Conservation (phyloP, 2,888 invertebrate genomes). For the Pyrochroa serraticornis region DNA sequence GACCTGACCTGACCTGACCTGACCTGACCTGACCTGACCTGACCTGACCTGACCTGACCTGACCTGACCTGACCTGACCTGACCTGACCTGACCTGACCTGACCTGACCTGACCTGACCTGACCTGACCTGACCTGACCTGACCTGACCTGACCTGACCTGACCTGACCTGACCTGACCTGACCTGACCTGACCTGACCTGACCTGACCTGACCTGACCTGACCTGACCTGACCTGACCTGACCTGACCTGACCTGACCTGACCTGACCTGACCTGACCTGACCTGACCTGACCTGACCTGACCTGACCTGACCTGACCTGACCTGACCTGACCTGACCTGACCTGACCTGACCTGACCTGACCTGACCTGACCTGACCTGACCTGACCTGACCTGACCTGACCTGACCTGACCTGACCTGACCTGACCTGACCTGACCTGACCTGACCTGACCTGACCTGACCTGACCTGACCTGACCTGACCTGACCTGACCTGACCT, state of each 20-base stretch:
- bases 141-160: slow-evolving; percentile 28
- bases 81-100: slow-evolving; percentile 29
- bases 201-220: slow-evolving; percentile 28
- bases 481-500: slow-evolving; percentile 27
- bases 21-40: slow-evolving; percentile 30
- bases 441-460: slow-evolving; percentile 26
- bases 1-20: slow-evolving; percentile 26
- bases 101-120: slow-evolving; percentile 28
- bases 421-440: slow-evolving; percentile 26
- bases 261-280: slow-evolving; percentile 27
- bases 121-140: slow-evolving; percentile 29
- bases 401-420: slow-evolving; percentile 27
- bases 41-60: slow-evolving; percentile 30
- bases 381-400: slow-evolving; percentile 27
- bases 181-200: slow-evolving; percentile 23
- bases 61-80: slow-evolving; percentile 29
- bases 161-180: slow-evolving; percentile 29
- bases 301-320: slow-evolving; percentile 17
- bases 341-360: slow-evolving; percentile 26
- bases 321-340: slow-evolving; percentile 17
- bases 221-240: slow-evolving; percentile 26
- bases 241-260: slow-evolving; percentile 27
- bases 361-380: slow-evolving; percentile 26
- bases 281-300: slow-evolving; percentile 23
- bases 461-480: slow-evolving; percentile 27